phyloP scores from a whole-genome alignment of 2,797 vertebrate species.

The Leucoraja ocellata region DNA sequence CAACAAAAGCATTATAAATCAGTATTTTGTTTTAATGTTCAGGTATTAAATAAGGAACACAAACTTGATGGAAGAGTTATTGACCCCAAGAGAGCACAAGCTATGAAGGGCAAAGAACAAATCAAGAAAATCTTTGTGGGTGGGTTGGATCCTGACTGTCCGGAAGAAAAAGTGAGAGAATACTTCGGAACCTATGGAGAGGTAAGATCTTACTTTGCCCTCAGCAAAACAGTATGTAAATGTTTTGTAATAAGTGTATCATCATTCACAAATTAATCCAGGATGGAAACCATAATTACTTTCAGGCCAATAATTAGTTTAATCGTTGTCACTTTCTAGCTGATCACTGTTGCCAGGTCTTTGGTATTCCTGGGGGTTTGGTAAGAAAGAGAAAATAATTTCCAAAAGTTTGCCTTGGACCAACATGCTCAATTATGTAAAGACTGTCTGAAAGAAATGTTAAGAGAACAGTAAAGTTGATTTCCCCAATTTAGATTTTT shows the following conservation, averaged over 20 bases:
- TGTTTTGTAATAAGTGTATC: background rate
- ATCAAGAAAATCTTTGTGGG: conserved; percentile 97
- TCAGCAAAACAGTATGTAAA: background rate
- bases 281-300: background rate
- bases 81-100: conserved; percentile 96
- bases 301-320: background rate
- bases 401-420: background rate
- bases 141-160: conserved; percentile 88
- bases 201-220: conserved; percentile 56
- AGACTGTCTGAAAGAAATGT: too few species aligned
- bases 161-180: conserved; percentile 88
- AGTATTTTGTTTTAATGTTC: conserved; percentile 41
- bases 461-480: background rate
- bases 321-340: background rate
- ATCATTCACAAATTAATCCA: background rate
- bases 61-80: conserved; percentile 89
- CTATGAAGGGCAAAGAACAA: conserved; percentile 87
- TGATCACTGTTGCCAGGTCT: background rate
- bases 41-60: conserved; percentile 94
- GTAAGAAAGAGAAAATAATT: background rate
- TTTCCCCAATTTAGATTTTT: too few species aligned
- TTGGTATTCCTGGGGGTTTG: background rate
- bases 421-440: background rate
- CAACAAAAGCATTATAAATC: background rate
- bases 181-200: conserved; percentile 90